A percentile compares a stretch with the other conserved stretches of the same genome.
phyloP scores from a whole-genome alignment of 2,797 vertebrate genomes.

The Myripristis murdjan region DNA sequence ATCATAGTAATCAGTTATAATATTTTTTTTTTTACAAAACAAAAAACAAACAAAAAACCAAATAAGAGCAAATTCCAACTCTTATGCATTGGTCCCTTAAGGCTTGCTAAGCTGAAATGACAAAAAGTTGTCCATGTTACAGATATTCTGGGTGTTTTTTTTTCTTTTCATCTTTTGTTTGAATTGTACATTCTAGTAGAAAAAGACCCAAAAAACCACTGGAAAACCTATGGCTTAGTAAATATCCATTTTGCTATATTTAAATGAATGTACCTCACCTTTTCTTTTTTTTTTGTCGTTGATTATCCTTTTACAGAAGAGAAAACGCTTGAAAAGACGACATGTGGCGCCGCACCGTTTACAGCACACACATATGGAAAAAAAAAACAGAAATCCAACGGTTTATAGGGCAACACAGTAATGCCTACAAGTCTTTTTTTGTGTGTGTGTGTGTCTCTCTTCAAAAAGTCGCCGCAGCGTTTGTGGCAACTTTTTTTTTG shows the following conservation, averaged over 20 bases:
- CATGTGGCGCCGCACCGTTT: conserved; percentile 10
- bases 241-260: conserved; percentile 83
- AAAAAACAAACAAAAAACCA: conserved; percentile 46
- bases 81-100: conserved; percentile 86
- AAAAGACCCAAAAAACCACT: conserved; percentile 76
- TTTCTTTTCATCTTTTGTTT: conserved; percentile 54
- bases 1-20: conserved; percentile 56
- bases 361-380: conserved; percentile 20
- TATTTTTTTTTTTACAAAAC: conserved; percentile 42
- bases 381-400: conserved; percentile 43
- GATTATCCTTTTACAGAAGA: conserved; percentile 66
- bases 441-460: conserved; percentile 27
- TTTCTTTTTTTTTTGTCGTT: conserved; percentile 55
- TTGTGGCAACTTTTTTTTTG: conserved; percentile 14
- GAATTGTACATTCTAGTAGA: conserved; percentile 84
- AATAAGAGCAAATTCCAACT: conserved; percentile 70
- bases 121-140: conserved; percentile 55
- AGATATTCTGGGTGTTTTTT: conserved; percentile 10
- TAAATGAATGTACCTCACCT: conserved; percentile 74
- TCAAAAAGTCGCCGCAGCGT: conserved; percentile 18
- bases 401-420: conserved; percentile 66
- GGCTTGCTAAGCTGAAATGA: conserved; percentile 82
- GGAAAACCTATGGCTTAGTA: conserved; percentile 87
- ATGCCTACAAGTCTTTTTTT: conserved; percentile 57
- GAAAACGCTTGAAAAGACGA: conserved; percentile 43